Evolutionary conservation across 2,113 vertebrate species (phyloP).

Genomic region (Tor tambroides): DNA sequence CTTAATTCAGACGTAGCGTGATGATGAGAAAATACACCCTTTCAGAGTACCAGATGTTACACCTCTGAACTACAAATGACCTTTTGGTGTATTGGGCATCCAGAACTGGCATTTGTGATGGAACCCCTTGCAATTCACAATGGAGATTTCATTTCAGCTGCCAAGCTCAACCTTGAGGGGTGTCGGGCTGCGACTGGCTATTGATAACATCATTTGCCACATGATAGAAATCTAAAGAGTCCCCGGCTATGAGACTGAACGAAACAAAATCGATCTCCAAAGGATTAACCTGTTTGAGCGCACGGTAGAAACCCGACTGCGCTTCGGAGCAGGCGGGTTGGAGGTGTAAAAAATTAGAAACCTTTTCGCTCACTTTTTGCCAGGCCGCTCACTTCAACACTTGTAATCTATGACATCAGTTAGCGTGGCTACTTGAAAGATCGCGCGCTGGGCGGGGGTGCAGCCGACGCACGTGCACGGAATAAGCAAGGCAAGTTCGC

Average conservation of each 20-base stretch:
- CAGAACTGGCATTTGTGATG: conserved; percentile 1
- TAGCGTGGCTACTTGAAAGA: conserved; percentile 62
- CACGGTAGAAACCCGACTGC: neutral
- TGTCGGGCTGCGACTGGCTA: conserved; percentile 52
- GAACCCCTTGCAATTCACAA: neutral
- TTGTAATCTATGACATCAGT: conserved; percentile 78
- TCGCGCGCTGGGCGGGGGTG: conserved; percentile 71
- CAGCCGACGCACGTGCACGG: conserved; percentile 73
- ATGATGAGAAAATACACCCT: neutral
- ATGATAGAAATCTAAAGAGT: conserved; percentile 59
- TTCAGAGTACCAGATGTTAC: neutral
- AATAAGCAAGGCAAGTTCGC: conserved; percentile 77
- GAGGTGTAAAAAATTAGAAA: conserved; percentile 37
- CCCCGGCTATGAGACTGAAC: conserved; percentile 52
- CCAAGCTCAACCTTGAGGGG: neutral
- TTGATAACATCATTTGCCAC: conserved; percentile 66
- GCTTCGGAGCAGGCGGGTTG: no score
- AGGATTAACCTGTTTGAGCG: conserved; percentile 40
- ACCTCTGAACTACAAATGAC: conserved; percentile 11
- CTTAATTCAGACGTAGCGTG: neutral
- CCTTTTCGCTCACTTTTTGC: conserved; percentile 28
- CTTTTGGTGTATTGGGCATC: neutral
- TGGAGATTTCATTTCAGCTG: conserved; percentile 4
- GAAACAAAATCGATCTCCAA: conserved; percentile 43
- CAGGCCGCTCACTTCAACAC: conserved; percentile 51